Evolutionary conservation across 2,797 vertebrate species (phyloP).

Genomic region (Danio kyathit): DNA sequence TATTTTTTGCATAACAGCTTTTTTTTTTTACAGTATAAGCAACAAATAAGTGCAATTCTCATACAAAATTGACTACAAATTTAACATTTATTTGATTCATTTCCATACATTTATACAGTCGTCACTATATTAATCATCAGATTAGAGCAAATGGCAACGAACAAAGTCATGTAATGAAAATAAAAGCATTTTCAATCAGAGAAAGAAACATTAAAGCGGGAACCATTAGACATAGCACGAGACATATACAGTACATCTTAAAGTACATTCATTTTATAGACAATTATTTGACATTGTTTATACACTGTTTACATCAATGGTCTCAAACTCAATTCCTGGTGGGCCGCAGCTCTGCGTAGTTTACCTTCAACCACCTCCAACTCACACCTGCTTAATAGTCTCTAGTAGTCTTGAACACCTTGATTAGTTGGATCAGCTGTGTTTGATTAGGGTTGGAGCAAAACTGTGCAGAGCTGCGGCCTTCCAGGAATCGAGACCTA

Average conservation of each 20-base stretch:
- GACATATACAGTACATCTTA: not conserved
- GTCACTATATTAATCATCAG: conserved; percentile 16
- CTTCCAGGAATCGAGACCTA: too few relatives aligned
- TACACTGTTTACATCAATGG: not conserved
- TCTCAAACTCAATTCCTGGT: too few relatives aligned
- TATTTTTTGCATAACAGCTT: too few relatives aligned
- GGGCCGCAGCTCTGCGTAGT: too few relatives aligned
- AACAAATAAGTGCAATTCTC: too few relatives aligned
- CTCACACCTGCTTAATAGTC: too few relatives aligned
- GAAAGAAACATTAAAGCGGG: not conserved
- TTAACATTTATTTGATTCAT: conserved; percentile 24
- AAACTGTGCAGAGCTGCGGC: too few relatives aligned
- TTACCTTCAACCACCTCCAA: too few relatives aligned
- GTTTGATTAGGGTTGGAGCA: too few relatives aligned
- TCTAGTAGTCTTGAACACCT: too few relatives aligned
- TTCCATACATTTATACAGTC: not conserved
- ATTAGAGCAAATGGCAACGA: not conserved
- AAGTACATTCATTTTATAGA: conserved; percentile 16
- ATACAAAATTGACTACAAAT: conserved; percentile 10
- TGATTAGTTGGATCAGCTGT: too few relatives aligned
- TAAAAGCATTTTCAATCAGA: not conserved
- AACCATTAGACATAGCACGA: not conserved
- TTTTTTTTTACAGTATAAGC: too few relatives aligned
- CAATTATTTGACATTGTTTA: not conserved
- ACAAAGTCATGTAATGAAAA: not conserved